Evolutionary conservation across 2,888 invertebrate species (phyloP).

Genomic region (Nowickia ferox): DNA sequence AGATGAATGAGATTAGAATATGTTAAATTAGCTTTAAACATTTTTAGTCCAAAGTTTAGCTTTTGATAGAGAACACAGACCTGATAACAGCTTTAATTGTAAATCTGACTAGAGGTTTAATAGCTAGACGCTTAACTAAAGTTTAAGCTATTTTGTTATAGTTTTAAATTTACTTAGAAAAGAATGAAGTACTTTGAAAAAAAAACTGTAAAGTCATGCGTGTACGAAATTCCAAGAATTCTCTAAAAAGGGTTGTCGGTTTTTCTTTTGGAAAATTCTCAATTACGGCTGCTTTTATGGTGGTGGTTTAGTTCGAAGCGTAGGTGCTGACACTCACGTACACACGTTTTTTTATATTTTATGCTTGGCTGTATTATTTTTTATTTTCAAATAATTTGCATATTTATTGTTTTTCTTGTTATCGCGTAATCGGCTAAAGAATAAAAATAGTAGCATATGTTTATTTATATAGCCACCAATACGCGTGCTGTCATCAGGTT

Average conservation of each 20-base stretch:
- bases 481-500: slow-evolving; percentile 43
- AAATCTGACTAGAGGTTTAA: too few species aligned
- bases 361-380: slow-evolving; percentile 4
- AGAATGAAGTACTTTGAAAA: too few species aligned
- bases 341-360: slow-evolving; percentile 11
- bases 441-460: background rate
- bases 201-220: too few species aligned
- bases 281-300: slow-evolving; percentile 2
- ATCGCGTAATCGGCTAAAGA: slow-evolving; percentile 12
- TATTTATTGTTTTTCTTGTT: slow-evolving; percentile 52
- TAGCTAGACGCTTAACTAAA: too few species aligned
- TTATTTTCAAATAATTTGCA: slow-evolving; percentile 25
- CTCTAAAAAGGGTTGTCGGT: slow-evolving; percentile 8
- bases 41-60: too few species aligned
- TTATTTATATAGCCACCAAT: background rate
- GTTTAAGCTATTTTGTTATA: too few species aligned
- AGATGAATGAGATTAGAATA: too few species aligned
- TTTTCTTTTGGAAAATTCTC: slow-evolving; percentile 1
- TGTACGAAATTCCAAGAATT: background rate
- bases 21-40: too few species aligned
- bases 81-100: too few species aligned
- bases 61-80: too few species aligned
- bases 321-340: slow-evolving; percentile 35
- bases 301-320: background rate
- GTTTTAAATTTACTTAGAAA: too few species aligned